These are phyloP conservation scores for Phaethornis superciliosus DNA, from an alignment of 2,113 vertebrate species.

Conservation along the genomic window DNA sequence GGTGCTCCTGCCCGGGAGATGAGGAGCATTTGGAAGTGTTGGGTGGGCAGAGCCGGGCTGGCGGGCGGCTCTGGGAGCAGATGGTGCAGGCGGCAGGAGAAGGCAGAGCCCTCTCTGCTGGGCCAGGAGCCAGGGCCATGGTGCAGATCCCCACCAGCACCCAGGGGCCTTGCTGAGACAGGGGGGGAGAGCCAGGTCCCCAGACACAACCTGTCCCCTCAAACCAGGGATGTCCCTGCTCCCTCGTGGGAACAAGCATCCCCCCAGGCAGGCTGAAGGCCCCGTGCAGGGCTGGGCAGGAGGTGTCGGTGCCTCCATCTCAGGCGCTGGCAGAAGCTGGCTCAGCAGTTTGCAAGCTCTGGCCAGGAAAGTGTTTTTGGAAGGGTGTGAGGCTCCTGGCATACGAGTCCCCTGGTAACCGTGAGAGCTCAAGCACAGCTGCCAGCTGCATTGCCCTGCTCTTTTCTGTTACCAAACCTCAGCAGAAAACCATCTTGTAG, in stretches of 20 bases:
- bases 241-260: accelerated
- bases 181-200: accelerated
- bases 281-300: accelerated
- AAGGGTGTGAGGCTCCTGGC: neutral
- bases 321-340: accelerated
- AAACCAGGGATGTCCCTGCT: accelerated
- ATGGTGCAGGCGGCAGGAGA: neutral
- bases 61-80: neutral
- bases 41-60: neutral
- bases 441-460: neutral
- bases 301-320: accelerated
- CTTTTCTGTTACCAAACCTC: neutral
- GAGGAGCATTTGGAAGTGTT: neutral
- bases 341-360: slow-evolving; percentile 1
- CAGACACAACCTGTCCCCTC: neutral
- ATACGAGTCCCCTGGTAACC: neutral
- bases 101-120: accelerated
- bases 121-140: neutral
- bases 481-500: neutral
- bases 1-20: neutral
- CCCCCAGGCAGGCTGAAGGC: accelerated
- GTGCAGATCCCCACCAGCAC: neutral
- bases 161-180: neutral
- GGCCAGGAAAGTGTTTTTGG: slow-evolving; percentile 12
- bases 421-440: neutral